These are phyloP conservation scores for Drepana arcuata DNA, from an alignment of 1,140 invertebrate genomes.

Conservation along the genomic window DNA sequence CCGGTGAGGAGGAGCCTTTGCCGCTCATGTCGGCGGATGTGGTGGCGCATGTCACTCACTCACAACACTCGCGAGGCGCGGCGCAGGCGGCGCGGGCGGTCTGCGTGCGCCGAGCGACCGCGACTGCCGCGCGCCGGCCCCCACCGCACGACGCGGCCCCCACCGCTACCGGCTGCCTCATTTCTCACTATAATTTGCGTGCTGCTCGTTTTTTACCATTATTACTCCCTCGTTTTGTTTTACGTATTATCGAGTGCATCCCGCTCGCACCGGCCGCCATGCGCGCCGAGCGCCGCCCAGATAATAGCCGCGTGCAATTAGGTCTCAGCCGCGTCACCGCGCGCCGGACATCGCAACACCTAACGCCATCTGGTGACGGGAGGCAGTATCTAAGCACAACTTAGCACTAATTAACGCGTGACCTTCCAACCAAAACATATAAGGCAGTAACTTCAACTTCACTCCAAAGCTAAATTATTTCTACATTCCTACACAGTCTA, in stretches of 20 bases:
- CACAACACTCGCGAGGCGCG: slow-evolving; percentile 51
- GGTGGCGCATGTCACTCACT: slow-evolving; percentile 58
- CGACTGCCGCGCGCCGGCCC: slow-evolving; percentile 51
- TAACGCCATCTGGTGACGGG: slow-evolving; percentile 55
- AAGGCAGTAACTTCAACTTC: no score
- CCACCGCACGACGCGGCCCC: slow-evolving; percentile 48
- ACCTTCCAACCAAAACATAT: no score
- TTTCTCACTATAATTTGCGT: slow-evolving; percentile 72
- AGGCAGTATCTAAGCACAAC: slow-evolving; percentile 13
- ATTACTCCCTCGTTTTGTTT: slow-evolving; percentile 71
- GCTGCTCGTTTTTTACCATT: slow-evolving; percentile 69
- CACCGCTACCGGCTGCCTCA: slow-evolving; percentile 69
- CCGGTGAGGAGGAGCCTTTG: slow-evolving; percentile 66
- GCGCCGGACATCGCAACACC: slow-evolving; percentile 10
- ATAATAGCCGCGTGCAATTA: slow-evolving; percentile 67
- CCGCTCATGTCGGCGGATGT: slow-evolving; percentile 57
- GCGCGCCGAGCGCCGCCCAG: slow-evolving; percentile 62
- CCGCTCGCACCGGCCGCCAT: slow-evolving; percentile 68
- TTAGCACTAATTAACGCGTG: no score
- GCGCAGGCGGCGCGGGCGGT: slow-evolving; percentile 59
- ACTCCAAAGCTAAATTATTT: no score
- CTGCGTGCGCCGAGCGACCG: slow-evolving; percentile 48
- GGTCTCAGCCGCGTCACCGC: slow-evolving; percentile 20
- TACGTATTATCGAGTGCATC: slow-evolving; percentile 70
- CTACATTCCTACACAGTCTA: no score